A percentile compares a stretch with the other conserved stretches of the same genome.
Conservation (phyloP, 2,888 invertebrate species). For the Trichogramma evanescens region DNA sequence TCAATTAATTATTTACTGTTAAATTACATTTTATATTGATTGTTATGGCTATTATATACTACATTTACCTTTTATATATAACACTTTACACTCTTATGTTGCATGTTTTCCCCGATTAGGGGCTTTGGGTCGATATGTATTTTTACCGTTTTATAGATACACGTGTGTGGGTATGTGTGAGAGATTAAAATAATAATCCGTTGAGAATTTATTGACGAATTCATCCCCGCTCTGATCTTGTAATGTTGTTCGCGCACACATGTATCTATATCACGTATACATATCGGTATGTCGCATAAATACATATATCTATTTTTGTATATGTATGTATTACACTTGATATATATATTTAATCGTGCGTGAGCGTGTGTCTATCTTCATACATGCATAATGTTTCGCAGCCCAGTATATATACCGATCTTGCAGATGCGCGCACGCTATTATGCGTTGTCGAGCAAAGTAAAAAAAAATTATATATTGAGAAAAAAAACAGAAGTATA, state of each 20-base stretch:
- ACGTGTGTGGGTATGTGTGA: neutral
- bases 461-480: neutral
- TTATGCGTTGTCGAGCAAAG: neutral
- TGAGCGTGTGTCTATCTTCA: constrained; percentile 15
- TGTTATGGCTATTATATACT: constrained; percentile 28
- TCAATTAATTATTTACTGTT: constrained; percentile 22
- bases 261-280: constrained; percentile 3
- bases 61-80: constrained; percentile 22
- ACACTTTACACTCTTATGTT: constrained; percentile 41
- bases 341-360: constrained; percentile 20
- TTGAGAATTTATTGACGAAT: neutral
- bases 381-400: constrained; percentile 15
- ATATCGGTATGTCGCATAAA: neutral
- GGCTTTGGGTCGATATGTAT: constrained; percentile 39
- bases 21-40: constrained; percentile 16
- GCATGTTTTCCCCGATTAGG: constrained; percentile 44
- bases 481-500: neutral
- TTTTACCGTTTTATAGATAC: constrained; percentile 28
- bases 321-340: constrained; percentile 22
- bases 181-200: no score
- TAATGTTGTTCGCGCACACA: constrained; percentile 13
- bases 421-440: constrained; percentile 8
- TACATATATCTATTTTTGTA: constrained; percentile 23
- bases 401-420: constrained; percentile 12
- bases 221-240: constrained; percentile 21